Evolutionary conservation across 2,888 invertebrate genomes (phyloP).

Genomic region (Drosophila melanosoma): DNA sequence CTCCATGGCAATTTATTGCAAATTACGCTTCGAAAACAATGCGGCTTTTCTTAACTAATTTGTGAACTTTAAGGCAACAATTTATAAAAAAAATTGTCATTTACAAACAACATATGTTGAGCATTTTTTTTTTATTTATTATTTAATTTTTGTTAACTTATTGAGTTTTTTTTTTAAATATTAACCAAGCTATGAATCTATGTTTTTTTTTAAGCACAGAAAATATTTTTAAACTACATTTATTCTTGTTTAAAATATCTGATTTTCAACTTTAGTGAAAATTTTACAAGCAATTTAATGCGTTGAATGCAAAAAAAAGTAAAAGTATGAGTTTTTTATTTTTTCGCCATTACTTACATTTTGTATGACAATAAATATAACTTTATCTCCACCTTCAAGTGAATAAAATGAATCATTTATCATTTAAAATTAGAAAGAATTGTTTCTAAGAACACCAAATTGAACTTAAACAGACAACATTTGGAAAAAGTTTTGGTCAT

Average conservation of each 20-base stretch:
- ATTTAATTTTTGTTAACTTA: background rate
- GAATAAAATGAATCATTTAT: constrained; percentile 4
- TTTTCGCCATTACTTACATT: background rate
- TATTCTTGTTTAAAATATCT: background rate
- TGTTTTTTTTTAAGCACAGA: background rate
- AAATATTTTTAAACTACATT: background rate
- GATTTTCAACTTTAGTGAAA: background rate
- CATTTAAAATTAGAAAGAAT: constrained; percentile 16
- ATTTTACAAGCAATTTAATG: background rate
- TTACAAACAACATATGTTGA: background rate
- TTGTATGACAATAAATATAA: background rate
- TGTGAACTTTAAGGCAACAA: constrained; percentile 24
- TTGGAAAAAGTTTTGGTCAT: constrained; percentile 1
- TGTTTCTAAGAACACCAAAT: constrained; percentile 6
- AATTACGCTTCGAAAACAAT: constrained; percentile 78
- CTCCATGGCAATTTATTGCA: constrained; percentile 75
- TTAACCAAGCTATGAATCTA: background rate
- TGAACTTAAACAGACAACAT: background rate
- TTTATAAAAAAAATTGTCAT: constrained; percentile 20
- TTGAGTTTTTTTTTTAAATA: background rate
- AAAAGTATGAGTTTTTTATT: background rate
- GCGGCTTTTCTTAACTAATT: constrained; percentile 67
- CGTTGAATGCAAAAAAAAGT: background rate
- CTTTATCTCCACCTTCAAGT: constrained; percentile 24
- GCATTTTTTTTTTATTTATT: background rate